These are phyloP conservation scores for Cecropterus lyciades DNA, from an alignment of 1,140 invertebrate genomes.

Conservation along the genomic window DNA sequence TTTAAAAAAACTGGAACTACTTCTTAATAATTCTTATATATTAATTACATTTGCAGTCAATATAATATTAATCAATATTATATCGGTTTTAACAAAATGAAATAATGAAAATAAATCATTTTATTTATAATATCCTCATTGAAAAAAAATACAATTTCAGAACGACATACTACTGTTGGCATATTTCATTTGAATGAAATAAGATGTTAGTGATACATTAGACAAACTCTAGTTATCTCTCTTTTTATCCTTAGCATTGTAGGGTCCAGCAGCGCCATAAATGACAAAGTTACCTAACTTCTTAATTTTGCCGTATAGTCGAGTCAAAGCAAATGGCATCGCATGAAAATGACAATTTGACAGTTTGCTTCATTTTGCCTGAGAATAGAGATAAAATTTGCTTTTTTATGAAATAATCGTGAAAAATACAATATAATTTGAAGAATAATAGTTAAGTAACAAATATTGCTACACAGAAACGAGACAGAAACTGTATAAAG, in stretches of 20 bases:
- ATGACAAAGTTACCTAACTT: not conserved
- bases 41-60: too few relatives aligned
- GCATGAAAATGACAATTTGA: conserved; percentile 58
- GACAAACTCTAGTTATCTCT: not conserved
- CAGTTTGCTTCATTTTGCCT: conserved; percentile 42
- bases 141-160: not conserved
- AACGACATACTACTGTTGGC: conserved; percentile 3
- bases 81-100: too few relatives aligned
- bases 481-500: not conserved
- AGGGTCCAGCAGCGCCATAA: not conserved
- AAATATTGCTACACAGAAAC: not conserved
- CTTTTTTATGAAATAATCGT: conserved; percentile 13
- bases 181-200: not conserved
- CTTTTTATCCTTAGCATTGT: not conserved
- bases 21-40: too few relatives aligned
- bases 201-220: not conserved
- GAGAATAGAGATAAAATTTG: conserved; percentile 31
- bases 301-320: not conserved
- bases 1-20: too few relatives aligned
- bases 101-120: too few relatives aligned
- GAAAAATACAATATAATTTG: conserved; percentile 8
- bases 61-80: too few relatives aligned
- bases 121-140: too few relatives aligned
- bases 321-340: conserved; percentile 64
- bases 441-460: not conserved